Base-by-base conservation (phyloP, 2,888 invertebrate species). In the Platerodrilus igneus region DNA sequence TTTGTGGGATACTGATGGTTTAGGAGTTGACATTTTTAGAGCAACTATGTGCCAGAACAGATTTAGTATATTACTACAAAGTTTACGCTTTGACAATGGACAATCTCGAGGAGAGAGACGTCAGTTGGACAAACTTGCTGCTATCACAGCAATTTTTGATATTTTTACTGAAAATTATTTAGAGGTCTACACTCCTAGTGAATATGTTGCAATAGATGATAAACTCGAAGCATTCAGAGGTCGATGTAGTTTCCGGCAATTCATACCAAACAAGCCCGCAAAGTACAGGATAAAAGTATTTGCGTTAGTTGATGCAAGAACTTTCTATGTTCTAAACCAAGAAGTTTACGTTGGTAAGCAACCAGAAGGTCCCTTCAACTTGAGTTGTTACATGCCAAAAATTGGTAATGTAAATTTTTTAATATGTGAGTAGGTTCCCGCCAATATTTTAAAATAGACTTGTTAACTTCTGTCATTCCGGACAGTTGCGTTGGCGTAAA, bases 261-360 rank as follows among this genome's bases (percentile, higher is more conserved):
- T 48, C 21, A 44, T 48, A 2, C 42, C 48, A 6, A 27, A 4
- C 13, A 47, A 51, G 39, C 45, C 42, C 11, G 45, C 45, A 32
- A 41, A 45, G n/a, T n/a, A n/a, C n/a, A n/a, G n/a, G n/a, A n/a
- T n/a, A n/a, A n/a, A n/a, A n/a, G n/a, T n/a, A n/a, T 27, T 14
- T 10, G 29, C 36, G 15, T 45, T 45, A 28, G 40, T 47, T 15
- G 42, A 41, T 14, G 47, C 37, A 32, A 53, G 52, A 39, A 37
- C 42, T 13, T 58, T 41, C 48, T 57, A 56, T 43, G 50, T 52
- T 9, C 26, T 14, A 10, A 52, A 55, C 26, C 30, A 58, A 39
- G 52, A 30, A 44, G 45, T 57, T 22, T 57, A 56, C 47, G 45
- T 46, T 10, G 51, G 54, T 16, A 50, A 37, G 28, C 55, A 58